Evolutionary conservation across 2,797 vertebrate genomes (phyloP).

Genomic region (Sphaeramia orbicularis): DNA sequence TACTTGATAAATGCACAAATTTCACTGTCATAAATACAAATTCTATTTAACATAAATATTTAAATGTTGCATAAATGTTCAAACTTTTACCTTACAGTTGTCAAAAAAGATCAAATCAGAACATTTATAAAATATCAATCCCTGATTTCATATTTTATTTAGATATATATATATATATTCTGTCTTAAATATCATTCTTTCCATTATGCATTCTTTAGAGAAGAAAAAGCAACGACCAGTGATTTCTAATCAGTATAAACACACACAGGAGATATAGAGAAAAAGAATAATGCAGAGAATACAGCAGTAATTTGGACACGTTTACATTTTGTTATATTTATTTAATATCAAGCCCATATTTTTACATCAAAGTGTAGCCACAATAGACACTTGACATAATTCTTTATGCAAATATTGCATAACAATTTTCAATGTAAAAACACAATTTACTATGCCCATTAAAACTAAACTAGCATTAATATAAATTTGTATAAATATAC

Average conservation of each 20-base stretch:
- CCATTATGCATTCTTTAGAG: too few species aligned
- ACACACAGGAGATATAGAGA: not conserved
- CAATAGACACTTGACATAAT: slow-evolving; percentile 8
- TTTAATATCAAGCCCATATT: slow-evolving; percentile 14
- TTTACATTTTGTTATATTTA: slow-evolving; percentile 12
- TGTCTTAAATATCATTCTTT: too few species aligned
- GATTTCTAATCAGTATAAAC: too few species aligned
- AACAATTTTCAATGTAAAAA: slow-evolving; percentile 1
- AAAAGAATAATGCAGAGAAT: not conserved
- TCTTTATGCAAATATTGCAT: slow-evolving; percentile 37
- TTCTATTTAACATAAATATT: too few species aligned
- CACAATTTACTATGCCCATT: not conserved
- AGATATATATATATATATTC: too few species aligned
- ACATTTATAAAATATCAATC: too few species aligned
- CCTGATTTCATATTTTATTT: too few species aligned
- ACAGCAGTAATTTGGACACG: not conserved
- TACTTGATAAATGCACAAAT: not conserved
- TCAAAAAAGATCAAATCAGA: not conserved
- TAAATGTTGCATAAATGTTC: not conserved
- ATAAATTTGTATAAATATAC: slow-evolving; percentile 38
- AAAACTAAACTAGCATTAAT: slow-evolving; percentile 1
- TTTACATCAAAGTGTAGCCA: slow-evolving; percentile 22
- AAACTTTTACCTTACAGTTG: not conserved
- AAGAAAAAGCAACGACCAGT: too few species aligned
- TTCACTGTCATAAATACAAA: not conserved